Evolutionary conservation across 1,140 invertebrate genomes (phyloP).

Genomic region (Drosophila sp.): DNA sequence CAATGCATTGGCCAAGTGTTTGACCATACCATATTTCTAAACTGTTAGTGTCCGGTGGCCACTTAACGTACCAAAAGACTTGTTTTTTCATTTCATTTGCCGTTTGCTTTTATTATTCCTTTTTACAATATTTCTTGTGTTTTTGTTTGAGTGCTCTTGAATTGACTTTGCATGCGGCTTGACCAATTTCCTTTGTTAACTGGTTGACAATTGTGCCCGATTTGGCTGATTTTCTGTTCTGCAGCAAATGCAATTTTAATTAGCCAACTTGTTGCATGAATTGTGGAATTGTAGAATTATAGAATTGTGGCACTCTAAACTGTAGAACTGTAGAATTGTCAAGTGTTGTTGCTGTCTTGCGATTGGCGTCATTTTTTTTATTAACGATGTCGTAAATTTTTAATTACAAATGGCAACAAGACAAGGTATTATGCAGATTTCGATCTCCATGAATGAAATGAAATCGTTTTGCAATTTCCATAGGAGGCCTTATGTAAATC

Average conservation of each 20-base stretch:
- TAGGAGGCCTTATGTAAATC: conserved; percentile 55
- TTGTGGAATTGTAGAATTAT: conserved; percentile 29
- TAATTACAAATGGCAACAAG: conserved; percentile 78
- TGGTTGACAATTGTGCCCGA: conserved; percentile 70
- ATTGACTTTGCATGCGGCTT: conserved; percentile 60
- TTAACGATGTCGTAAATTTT: conserved; percentile 71
- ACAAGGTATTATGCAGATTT: conserved; percentile 50
- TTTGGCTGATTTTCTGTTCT: conserved; percentile 57
- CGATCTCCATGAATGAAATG: conserved; percentile 9
- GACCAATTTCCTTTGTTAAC: conserved; percentile 65
- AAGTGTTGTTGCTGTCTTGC: conserved; percentile 32
- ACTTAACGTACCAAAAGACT: conserved; percentile 54
- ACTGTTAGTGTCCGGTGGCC: conserved; percentile 59
- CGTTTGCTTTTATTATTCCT: conserved; percentile 6
- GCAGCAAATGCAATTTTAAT: conserved; percentile 56
- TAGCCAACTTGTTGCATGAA: conserved; percentile 62
- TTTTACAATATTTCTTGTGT: conserved; percentile 8
- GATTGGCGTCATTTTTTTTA: conserved; percentile 52
- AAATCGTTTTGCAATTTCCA: conserved; percentile 40
- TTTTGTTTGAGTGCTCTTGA: conserved; percentile 57
- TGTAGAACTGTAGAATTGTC: conserved; percentile 9
- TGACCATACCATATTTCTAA: conserved; percentile 76
- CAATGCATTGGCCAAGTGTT: conserved; percentile 35
- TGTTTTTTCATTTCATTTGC: conserved; percentile 2
- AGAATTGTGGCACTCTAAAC: background rate